Conservation (phyloP, 2,797 vertebrate genomes). For the Sardinella longiceps region DNA sequence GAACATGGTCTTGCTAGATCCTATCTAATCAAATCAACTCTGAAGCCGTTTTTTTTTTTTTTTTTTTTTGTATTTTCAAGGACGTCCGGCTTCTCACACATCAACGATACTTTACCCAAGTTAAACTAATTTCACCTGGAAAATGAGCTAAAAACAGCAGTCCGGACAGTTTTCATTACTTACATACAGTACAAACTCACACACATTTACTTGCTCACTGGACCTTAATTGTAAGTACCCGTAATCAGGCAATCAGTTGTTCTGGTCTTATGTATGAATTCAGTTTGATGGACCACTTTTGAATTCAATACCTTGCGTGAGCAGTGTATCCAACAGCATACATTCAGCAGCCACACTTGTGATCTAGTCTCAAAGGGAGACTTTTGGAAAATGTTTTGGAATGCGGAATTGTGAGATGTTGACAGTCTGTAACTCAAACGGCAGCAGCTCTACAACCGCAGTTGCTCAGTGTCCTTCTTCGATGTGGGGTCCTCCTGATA, state of each 20-base stretch:
- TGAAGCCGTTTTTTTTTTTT: background rate
- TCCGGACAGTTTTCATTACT: background rate
- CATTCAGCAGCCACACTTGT: background rate
- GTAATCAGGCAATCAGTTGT: background rate
- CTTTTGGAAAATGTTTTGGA: conserved; percentile 59
- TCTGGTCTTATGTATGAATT: background rate
- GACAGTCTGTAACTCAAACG: background rate
- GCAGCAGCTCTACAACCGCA: conserved; percentile 65
- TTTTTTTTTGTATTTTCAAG: background rate
- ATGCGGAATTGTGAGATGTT: conserved; percentile 63
- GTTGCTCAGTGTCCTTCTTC: conserved; percentile 77
- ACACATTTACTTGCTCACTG: background rate
- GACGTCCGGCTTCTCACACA: background rate
- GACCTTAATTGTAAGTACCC: background rate
- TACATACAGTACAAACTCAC: background rate
- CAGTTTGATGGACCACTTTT: background rate
- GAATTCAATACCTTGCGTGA: background rate
- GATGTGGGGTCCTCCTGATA: conserved; percentile 79
- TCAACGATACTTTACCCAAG: background rate
- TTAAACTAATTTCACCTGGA: background rate
- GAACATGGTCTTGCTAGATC: background rate
- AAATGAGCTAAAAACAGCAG: background rate
- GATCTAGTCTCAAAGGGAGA: background rate
- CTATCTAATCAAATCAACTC: background rate
- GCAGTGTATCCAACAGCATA: background rate